These are phyloP conservation scores for Tricholaema leucomelas DNA, from an alignment of 2,113 vertebrate species.

Conservation along the genomic window DNA sequence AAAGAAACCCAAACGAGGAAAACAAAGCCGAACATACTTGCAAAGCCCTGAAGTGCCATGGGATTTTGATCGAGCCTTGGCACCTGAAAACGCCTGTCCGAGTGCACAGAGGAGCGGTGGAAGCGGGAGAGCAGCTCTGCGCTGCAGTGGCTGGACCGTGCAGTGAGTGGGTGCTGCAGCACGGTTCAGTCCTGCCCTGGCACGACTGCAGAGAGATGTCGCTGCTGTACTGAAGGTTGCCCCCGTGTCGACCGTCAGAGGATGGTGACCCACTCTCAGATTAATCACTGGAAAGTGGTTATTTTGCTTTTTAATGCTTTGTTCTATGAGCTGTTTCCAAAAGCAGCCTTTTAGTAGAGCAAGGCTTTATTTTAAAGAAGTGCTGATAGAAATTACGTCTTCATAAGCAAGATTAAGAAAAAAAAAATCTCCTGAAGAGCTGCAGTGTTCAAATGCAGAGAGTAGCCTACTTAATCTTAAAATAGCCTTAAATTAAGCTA, in stretches of 20 bases:
- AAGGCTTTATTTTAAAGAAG: neutral
- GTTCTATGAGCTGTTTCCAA: neutral
- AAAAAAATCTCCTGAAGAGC: neutral
- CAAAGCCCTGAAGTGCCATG: neutral
- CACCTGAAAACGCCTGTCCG: neutral
- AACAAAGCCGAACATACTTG: neutral
- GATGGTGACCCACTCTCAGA: rapidly evolving
- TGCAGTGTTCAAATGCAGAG: neutral
- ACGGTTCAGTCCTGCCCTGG: neutral
- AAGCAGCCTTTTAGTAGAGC: neutral
- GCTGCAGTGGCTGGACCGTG: neutral
- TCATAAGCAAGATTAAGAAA: neutral
- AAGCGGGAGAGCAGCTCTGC: neutral
- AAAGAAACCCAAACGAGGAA: neutral
- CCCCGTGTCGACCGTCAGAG: neutral
- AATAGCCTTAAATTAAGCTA: neutral
- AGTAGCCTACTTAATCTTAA: neutral
- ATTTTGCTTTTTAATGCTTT: neutral
- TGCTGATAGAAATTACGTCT: neutral
- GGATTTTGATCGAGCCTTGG: neutral
- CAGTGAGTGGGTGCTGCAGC: neutral
- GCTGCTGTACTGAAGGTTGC: neutral
- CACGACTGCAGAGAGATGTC: neutral
- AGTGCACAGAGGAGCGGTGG: rapidly evolving
- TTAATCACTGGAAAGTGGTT: neutral